phyloP scores from a whole-genome alignment of 2,113 vertebrate genomes.

The Athene cunicularia region DNA sequence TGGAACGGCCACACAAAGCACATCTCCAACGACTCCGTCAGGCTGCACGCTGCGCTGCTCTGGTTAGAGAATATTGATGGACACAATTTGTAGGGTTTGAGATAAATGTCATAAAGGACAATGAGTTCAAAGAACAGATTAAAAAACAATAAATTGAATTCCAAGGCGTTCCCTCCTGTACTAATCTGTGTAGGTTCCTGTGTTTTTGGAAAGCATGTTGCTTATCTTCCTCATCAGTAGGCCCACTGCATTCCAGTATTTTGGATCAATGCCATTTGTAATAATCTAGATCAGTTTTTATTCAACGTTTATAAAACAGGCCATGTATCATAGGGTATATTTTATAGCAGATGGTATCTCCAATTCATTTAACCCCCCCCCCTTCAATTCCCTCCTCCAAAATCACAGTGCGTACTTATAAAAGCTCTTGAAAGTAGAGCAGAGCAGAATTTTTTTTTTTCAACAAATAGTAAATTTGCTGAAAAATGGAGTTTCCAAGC shows the following conservation, averaged over 20 bases:
- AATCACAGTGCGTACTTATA: neutral
- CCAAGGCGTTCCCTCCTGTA: slow-evolving; percentile 73
- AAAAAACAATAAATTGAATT: slow-evolving; percentile 71
- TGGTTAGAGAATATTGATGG: slow-evolving; percentile 11
- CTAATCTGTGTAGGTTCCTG: slow-evolving; percentile 76
- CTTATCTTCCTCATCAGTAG: slow-evolving; percentile 75
- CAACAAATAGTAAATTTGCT: slow-evolving; percentile 49
- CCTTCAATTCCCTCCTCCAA: slow-evolving; percentile 18
- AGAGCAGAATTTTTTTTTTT: slow-evolving; percentile 7
- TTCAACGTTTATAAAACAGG: slow-evolving; percentile 64
- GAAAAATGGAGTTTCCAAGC: slow-evolving; percentile 44
- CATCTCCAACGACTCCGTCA: neutral
- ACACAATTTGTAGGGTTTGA: slow-evolving; percentile 16
- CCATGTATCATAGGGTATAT: slow-evolving; percentile 50
- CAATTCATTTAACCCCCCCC: slow-evolving; percentile 26
- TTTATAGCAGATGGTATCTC: slow-evolving; percentile 70
- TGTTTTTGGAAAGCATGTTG: slow-evolving; percentile 75
- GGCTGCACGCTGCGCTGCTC: neutral
- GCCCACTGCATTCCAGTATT: slow-evolving; percentile 66
- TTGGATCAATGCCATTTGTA: slow-evolving; percentile 68
- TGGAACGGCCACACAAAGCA: slow-evolving; percentile 3
- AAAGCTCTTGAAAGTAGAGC: slow-evolving; percentile 37
- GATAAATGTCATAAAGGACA: slow-evolving; percentile 77
- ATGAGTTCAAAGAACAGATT: slow-evolving; percentile 77
- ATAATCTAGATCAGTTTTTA: slow-evolving; percentile 66